These are phyloP conservation scores for Nicator chloris DNA, from an alignment of 2,113 vertebrate species.

Conservation along the genomic window DNA sequence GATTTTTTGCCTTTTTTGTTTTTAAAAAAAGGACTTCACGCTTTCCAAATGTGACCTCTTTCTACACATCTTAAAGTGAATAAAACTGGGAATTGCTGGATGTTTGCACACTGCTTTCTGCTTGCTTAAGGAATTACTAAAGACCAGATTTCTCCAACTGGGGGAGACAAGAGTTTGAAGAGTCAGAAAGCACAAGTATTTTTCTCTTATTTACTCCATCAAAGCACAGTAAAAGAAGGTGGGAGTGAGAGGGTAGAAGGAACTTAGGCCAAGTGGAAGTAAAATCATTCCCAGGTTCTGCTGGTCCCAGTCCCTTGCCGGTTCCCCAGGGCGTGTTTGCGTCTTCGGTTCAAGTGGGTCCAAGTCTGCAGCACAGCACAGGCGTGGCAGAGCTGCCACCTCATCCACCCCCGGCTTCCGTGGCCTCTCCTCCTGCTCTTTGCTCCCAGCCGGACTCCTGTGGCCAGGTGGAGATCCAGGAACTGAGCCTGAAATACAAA, in stretches of 20 bases:
- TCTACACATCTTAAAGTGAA: neutral
- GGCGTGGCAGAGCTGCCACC: conserved; percentile 16
- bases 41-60: neutral
- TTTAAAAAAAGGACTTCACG: neutral
- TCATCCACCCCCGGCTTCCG: conserved; percentile 6
- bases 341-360: neutral
- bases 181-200: neutral
- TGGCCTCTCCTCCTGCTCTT: conserved; percentile 42
- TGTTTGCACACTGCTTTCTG: neutral
- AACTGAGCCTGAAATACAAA: neutral
- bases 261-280: neutral
- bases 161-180: neutral
- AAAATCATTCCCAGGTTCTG: neutral
- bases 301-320: neutral
- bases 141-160: neutral
- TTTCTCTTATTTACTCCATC: neutral
- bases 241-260: neutral
- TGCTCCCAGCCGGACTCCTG: neutral
- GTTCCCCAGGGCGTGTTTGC: neutral
- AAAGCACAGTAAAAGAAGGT: neutral
- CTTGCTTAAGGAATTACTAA: neutral
- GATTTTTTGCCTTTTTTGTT: neutral
- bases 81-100: neutral
- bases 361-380: neutral
- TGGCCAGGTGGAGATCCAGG: neutral